Percentiles rank a stretch among this genome's conserved stretches.
Evolutionary conservation across 2,113 vertebrate genomes (phyloP).

Genomic region (Micromys minutus): DNA sequence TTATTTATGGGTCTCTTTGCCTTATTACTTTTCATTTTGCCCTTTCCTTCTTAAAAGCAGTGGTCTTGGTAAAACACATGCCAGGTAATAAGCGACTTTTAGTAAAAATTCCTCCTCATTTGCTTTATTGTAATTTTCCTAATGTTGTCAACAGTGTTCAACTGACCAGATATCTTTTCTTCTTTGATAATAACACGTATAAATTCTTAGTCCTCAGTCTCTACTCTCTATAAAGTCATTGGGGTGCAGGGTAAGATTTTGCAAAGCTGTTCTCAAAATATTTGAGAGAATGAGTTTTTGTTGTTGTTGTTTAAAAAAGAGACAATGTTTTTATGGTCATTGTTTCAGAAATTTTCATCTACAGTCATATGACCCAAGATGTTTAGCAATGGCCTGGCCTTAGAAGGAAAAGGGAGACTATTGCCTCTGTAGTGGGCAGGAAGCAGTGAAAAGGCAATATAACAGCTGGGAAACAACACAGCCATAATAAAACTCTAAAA

Average conservation of each 20-base stretch:
- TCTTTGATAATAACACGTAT: neutral
- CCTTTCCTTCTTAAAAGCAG: accelerated
- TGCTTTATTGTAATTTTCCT: neutral
- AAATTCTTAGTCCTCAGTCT: accelerated
- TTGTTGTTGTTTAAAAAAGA: neutral
- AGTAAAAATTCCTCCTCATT: neutral
- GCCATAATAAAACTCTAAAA: too few relatives aligned
- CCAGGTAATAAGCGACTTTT: too few relatives aligned
- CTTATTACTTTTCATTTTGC: too few relatives aligned
- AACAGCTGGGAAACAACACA: neutral
- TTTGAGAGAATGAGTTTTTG: neutral
- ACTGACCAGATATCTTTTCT: neutral
- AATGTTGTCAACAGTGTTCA: neutral
- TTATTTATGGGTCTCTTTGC: neutral
- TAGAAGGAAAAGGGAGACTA: neutral
- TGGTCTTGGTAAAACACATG: neutral
- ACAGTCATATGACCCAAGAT: neutral
- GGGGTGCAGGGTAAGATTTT: neutral
- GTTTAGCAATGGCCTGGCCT: neutral
- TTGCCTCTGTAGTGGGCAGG: too few relatives aligned
- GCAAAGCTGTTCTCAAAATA: neutral
- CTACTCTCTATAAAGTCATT: neutral
- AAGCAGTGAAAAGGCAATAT: neutral
- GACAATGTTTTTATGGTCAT: neutral
- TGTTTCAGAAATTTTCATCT: neutral